Evolutionary conservation across 2,888 invertebrate species (phyloP).

Genomic region (Adelognathus sp.): DNA sequence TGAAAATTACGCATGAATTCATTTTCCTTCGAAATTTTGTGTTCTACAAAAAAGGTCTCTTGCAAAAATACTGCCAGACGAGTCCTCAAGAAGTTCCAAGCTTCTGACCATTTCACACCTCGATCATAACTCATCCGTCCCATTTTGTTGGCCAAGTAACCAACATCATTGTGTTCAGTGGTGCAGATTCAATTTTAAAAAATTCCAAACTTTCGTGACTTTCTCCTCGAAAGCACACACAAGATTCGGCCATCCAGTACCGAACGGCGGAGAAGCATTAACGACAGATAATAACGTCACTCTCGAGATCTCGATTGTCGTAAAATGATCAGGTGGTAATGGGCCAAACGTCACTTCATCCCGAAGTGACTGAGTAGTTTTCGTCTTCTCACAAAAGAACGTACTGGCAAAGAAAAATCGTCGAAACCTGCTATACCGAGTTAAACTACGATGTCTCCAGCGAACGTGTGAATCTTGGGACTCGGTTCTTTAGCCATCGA

Average conservation of each 20-base stretch:
- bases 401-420: conserved; percentile 19
- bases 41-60: no score
- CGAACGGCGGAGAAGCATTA: neutral
- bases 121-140: no score
- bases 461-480: conserved; percentile 59
- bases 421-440: neutral
- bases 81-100: no score
- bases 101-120: no score
- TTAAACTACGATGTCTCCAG: conserved; percentile 13
- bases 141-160: no score
- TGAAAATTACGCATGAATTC: no score
- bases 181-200: no score
- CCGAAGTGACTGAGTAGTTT: conserved; percentile 32
- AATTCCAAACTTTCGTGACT: no score
- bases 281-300: neutral
- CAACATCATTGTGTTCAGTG: no score
- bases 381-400: conserved; percentile 1
- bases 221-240: no score
- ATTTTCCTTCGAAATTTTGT: no score
- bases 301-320: neutral
- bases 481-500: neutral
- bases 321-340: conserved; percentile 50
- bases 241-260: neutral
- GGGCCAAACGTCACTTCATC: conserved; percentile 21
- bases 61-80: no score